These are phyloP conservation scores for Synergus itoensis DNA, from an alignment of 2,888 invertebrate species.

Conservation along the genomic window DNA sequence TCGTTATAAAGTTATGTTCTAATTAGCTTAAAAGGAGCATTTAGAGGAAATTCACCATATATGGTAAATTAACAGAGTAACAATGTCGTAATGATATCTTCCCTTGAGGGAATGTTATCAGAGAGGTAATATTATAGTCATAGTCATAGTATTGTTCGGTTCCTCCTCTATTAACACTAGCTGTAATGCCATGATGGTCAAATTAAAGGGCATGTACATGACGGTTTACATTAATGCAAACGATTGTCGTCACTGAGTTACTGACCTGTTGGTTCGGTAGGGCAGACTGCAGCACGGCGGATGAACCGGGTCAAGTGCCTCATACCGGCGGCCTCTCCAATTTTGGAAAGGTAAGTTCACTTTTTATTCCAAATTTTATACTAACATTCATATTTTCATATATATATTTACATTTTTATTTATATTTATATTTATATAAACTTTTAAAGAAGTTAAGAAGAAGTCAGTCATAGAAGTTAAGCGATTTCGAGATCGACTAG, in stretches of 20 bases:
- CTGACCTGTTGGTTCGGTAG: conserved; percentile 79
- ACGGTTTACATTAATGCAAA: conserved; percentile 26
- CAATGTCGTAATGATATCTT: background rate
- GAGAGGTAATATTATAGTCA: background rate
- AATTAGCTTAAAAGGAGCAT: background rate
- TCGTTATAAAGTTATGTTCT: no score
- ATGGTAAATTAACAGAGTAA: background rate
- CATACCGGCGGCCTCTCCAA: conserved; percentile 82
- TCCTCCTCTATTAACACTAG: background rate
- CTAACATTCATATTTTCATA: no score
- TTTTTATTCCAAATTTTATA: conserved; percentile 25
- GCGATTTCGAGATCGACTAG: no score
- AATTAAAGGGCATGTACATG: conserved; percentile 12
- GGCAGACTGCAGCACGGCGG: conserved; percentile 84
- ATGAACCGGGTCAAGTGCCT: conserved; percentile 81
- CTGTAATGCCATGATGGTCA: background rate
- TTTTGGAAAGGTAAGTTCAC: conserved; percentile 81
- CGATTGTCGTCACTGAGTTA: conserved; percentile 69
- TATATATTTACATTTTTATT: no score
- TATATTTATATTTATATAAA: no score
- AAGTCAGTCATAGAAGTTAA: no score
- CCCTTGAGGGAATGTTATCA: background rate
- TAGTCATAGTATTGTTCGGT: background rate
- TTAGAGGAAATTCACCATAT: no score
- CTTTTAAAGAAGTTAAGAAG: no score